These are phyloP conservation scores for Chrysogorgia sp. DNA, from an alignment of 92 coral and sea anemone genomes.

Conservation along the genomic window DNA sequence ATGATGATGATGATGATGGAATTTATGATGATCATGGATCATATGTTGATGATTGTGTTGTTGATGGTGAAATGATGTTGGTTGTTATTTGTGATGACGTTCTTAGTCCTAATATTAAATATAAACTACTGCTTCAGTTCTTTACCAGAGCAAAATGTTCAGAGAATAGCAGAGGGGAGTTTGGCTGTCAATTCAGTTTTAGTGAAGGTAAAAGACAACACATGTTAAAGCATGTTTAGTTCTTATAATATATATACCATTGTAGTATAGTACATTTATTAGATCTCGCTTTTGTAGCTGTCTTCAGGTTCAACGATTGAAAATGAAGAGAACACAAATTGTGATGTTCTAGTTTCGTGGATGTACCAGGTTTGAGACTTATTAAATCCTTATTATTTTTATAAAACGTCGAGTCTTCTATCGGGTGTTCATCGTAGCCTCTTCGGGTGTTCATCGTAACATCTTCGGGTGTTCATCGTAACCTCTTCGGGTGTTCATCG, in stretches of 20 bases:
- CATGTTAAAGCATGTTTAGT: too few species aligned
- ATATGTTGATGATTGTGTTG: conserved; percentile 47
- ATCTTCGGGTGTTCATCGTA: not conserved
- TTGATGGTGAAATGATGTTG: conserved; percentile 61
- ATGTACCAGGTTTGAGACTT: conserved; percentile 66
- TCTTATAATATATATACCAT: too few species aligned
- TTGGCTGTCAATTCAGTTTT: conserved; percentile 87
- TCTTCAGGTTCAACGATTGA: conserved; percentile 14
- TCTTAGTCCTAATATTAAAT: too few species aligned
- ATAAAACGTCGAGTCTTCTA: too few species aligned
- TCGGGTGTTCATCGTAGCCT: too few species aligned
- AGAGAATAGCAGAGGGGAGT: conserved; percentile 81
- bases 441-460: too few species aligned
- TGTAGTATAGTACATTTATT: not conserved
- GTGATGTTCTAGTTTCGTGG: conserved; percentile 83
- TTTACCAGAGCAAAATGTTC: conserved; percentile 85
- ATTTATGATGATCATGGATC: too few species aligned
- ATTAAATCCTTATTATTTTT: too few species aligned
- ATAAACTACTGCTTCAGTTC: conserved; percentile 51
- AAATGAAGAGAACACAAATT: conserved; percentile 50
- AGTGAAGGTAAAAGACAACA: conserved; percentile 82
- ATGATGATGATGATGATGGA: conserved; percentile 53
- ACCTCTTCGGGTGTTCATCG: not conserved
- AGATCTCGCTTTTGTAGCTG: not conserved
- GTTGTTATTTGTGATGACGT: too few species aligned